Conservation (phyloP, 2,113 vertebrate genomes). For the Leucosticte australis region DNA sequence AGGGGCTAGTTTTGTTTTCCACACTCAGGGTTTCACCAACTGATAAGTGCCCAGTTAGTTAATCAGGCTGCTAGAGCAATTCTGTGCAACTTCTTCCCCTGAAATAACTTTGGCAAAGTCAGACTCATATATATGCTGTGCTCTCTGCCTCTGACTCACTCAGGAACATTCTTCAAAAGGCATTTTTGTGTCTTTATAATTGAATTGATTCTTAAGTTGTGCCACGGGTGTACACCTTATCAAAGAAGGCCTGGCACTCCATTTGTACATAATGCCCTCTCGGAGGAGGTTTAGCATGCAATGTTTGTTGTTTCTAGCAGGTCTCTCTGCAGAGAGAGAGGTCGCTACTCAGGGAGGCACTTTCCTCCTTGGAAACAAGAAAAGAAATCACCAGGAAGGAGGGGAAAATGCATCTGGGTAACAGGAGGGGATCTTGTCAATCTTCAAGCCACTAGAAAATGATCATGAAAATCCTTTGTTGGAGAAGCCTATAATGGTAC, state of each 20-base stretch:
- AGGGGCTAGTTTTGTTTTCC: neutral
- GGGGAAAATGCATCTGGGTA: constrained; percentile 72
- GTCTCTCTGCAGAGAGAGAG: constrained; percentile 69
- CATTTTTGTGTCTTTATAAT: constrained; percentile 75
- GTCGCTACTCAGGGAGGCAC: constrained; percentile 73
- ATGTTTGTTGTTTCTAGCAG: constrained; percentile 75
- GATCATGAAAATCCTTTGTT: constrained; percentile 78
- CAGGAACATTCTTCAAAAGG: constrained; percentile 73
- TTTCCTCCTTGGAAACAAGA: constrained; percentile 79
- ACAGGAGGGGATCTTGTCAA: constrained; percentile 80
- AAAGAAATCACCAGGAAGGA: constrained; percentile 79
- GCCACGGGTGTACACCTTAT: constrained; percentile 65
- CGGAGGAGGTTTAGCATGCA: constrained; percentile 66
- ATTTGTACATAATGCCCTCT: constrained; percentile 70
- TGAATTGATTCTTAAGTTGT: constrained; percentile 76
- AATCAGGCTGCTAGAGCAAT: neutral
- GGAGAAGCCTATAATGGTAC: constrained; percentile 75
- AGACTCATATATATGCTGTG: neutral
- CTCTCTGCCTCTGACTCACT: neutral
- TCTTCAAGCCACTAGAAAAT: constrained; percentile 77
- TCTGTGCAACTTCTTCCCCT: neutral
- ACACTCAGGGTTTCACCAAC: neutral
- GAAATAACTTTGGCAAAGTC: constrained; percentile 34
- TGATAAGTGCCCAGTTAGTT: neutral
- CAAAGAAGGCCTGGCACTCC: constrained; percentile 66